Evolutionary conservation across 2,888 invertebrate species (phyloP).

Genomic region (Pristionchus mayeri): DNA sequence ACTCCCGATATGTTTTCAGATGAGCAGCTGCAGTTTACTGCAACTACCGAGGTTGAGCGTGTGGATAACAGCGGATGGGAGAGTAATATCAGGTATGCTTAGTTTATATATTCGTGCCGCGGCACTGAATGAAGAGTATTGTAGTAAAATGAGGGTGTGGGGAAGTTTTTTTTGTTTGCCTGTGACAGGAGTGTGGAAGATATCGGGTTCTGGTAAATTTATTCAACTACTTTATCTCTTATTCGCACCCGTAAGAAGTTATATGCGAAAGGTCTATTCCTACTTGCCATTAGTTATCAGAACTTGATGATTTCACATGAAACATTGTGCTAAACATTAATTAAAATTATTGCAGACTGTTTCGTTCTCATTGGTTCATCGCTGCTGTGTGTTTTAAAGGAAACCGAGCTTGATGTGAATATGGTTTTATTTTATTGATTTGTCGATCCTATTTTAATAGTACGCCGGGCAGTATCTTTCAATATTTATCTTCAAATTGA

Average conservation of each 20-base stretch:
- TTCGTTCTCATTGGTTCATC: slow-evolving; percentile 24
- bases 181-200: not conserved
- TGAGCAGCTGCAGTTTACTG: not conserved
- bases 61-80: not conserved
- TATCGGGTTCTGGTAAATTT: not conserved
- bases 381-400: not conserved
- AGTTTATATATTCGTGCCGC: no score
- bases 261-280: not conserved
- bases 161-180: no score
- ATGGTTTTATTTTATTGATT: not conserved
- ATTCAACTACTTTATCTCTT: not conserved
- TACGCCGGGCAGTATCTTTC: not conserved
- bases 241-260: no score
- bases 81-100: slow-evolving; percentile 10
- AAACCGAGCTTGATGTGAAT: not conserved
- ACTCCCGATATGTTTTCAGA: no score
- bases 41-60: slow-evolving; percentile 25
- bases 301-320: no score
- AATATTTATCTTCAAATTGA: not conserved
- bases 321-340: not conserved
- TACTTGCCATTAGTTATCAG: not conserved
- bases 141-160: no score
- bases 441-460: not conserved
- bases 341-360: not conserved
- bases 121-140: no score